Base-by-base conservation (phyloP, 1,140 invertebrate genomes). In the Eufriesea mexicana region DNA sequence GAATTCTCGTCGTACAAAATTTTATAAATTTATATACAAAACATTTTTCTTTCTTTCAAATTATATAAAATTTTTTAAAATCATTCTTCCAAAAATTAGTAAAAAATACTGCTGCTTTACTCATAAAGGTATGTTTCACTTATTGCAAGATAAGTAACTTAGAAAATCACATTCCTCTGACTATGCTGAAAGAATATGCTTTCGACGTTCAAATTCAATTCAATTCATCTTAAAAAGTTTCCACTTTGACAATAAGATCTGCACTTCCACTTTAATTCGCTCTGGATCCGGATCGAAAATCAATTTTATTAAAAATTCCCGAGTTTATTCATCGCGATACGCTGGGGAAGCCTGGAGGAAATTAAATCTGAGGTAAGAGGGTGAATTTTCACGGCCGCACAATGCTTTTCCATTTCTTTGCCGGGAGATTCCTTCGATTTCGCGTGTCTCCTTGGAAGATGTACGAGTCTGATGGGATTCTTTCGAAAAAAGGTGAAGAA, bases 381-480 rank as follows among this genome's bases (percentile, higher is more conserved):
- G 64, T 67, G 64, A 67, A 68, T 68, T 68, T 68, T 68, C 66
- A n/a, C 23, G 2, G n/a, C 18, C 23, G 66, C 45, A 68, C 66
- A 68, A 68, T 68, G 45, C 45, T 25, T 25, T 18, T 18, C 66
- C 66, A 25, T 68, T 68, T 18, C 23, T 47, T 23, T 8, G 23
- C 45, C 6, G 7, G 66, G 12, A 25, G n/a, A 25, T 68, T 68
- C 45, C 45, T 47, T 25, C 66, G 66, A 68, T 68, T 68, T 68
- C 66, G n/a, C 45, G 66, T 49, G 66, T 47, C 66, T 68, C n/a
- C 45, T n/a, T 18, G 14, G 45, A 68, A 68, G 66, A 68, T 68
- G 20, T 68, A 68, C 66, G 66, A 25, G 66, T 47, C 66, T 68
- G 66, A 49, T 68, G 66, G 66, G 66, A 68, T 68, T 25, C 66